These are phyloP conservation scores for Drosophila sordidula DNA, from an alignment of 2,888 invertebrate genomes.

Conservation along the genomic window DNA sequence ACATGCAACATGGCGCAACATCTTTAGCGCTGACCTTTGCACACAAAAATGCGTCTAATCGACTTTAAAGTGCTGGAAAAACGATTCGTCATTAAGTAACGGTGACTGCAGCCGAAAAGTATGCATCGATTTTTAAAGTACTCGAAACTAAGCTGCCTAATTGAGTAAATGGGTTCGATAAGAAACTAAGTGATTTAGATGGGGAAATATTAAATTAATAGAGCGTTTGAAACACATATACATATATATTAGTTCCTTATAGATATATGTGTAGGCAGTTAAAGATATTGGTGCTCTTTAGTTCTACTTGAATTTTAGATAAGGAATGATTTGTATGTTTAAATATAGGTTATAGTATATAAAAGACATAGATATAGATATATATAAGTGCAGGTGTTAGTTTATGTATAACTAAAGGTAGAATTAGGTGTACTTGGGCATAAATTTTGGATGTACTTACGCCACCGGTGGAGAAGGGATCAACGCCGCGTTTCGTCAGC, in stretches of 20 bases:
- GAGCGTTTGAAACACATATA: too few relatives aligned
- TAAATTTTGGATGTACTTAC: conserved; percentile 87
- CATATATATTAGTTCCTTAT: too few relatives aligned
- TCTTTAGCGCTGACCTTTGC: conserved; percentile 58
- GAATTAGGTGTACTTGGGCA: not conserved
- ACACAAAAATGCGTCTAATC: conserved; percentile 59
- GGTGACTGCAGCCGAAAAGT: conserved; percentile 23
- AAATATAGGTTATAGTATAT: too few relatives aligned
- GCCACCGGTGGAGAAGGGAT: conserved; percentile 96
- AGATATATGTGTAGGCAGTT: too few relatives aligned
- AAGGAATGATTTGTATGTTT: too few relatives aligned
- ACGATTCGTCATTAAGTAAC: conserved; percentile 5
- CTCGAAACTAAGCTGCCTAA: not conserved
- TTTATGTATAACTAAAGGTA: too few relatives aligned
- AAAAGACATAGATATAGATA: too few relatives aligned
- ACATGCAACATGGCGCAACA: conserved; percentile 71
- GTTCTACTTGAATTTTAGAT: too few relatives aligned
- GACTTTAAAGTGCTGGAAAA: conserved; percentile 45
- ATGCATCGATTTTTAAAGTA: conserved; percentile 36
- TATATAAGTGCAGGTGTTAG: too few relatives aligned
- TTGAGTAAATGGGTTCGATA: not conserved
- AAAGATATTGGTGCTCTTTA: too few relatives aligned
- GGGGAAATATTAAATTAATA: too few relatives aligned
- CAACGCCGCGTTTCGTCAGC: conserved; percentile 94
- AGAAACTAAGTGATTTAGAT: not conserved